Evolutionary conservation across 2,888 invertebrate species (phyloP).

Genomic region (Aleiodes alternator): DNA sequence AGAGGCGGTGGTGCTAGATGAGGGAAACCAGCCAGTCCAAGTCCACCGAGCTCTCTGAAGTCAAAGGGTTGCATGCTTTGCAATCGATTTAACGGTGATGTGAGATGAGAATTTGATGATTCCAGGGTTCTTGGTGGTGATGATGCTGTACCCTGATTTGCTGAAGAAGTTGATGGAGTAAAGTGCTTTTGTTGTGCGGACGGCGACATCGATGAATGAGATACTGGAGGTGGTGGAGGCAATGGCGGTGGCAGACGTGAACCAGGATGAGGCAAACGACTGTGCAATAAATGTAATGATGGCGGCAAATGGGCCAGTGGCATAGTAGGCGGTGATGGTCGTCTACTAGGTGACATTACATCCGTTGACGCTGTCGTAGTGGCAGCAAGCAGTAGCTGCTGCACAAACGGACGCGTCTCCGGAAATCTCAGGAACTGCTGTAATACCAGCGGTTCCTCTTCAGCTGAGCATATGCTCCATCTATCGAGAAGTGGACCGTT

Average conservation of each 20-base stretch:
- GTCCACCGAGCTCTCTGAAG: slow-evolving; percentile 86
- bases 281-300: slow-evolving; percentile 71
- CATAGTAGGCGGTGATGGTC: slow-evolving; percentile 80
- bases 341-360: slow-evolving; percentile 84
- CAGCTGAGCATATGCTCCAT: slow-evolving; percentile 91
- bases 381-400: slow-evolving; percentile 79
- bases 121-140: slow-evolving; percentile 79
- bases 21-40: slow-evolving; percentile 79
- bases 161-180: slow-evolving; percentile 63
- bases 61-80: slow-evolving; percentile 98
- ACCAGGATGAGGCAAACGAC: slow-evolving; percentile 75
- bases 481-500: slow-evolving; percentile 88
- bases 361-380: slow-evolving; percentile 77
- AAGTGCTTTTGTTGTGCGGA: slow-evolving; percentile 76
- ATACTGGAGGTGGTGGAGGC: slow-evolving; percentile 73
- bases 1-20: slow-evolving; percentile 67
- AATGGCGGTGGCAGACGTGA: slow-evolving; percentile 74
- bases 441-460: slow-evolving; percentile 93
- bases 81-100: slow-evolving; percentile 89
- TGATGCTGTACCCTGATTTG: slow-evolving; percentile 77
- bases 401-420: slow-evolving; percentile 90
- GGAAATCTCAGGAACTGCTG: slow-evolving; percentile 94
- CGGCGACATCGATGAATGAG: slow-evolving; percentile 76
- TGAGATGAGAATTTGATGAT: slow-evolving; percentile 74
- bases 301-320: slow-evolving; percentile 74